Evolutionary conservation across 1,140 invertebrate genomes (phyloP), one percentile per base, ranked within the genome.

Genomic region (Forficula auricularia): DNA sequence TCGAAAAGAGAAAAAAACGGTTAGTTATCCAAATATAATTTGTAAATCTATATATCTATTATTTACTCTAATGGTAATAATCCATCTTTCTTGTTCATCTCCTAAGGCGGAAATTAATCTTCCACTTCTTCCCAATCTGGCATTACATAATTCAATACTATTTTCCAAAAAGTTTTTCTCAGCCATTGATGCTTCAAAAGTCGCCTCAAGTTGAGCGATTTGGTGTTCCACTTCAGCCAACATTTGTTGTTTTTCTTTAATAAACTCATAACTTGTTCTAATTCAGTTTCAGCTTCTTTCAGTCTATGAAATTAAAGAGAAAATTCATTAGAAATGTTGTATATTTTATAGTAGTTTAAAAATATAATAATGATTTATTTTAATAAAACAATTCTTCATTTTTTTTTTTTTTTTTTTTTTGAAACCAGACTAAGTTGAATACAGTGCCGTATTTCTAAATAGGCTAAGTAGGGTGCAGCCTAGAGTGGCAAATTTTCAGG

Each of bases 1-100:
- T 46, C 36, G 19, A 44, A 19, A 43, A 32, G 10, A 40, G n/a
- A 6, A 3, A 15, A 37, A 7, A 8, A 37, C 7, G 9, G 9
- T 15, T 15, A 8, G 8, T 9, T 37, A 8, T 14, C 8, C 35
- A 37, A 12, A 9, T 12, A 37, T 12, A 36, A 7, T 15, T 15
- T 36, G 36, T 19, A 38, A 2, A 12, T 14, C 2, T 13, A n/a
- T n/a, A n/a, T n/a, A n/a, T n/a, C n/a, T n/a, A n/a, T n/a, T n/a
- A n/a, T n/a, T n/a, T n/a, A n/a, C n/a, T n/a, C n/a, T n/a, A 4
- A 85, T 77, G 32, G 70, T 72, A 42, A 79, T 68, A 45, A 79
- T 71, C 86, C 86, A 92, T 34, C 83, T 67, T 3, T 75, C 65
- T 59, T 86, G 77, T 57, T 90, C 86, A 54, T 89, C 82, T 1